Conservation (phyloP, 2,113 vertebrate genomes). For the Heterochromis multidens region DNA sequence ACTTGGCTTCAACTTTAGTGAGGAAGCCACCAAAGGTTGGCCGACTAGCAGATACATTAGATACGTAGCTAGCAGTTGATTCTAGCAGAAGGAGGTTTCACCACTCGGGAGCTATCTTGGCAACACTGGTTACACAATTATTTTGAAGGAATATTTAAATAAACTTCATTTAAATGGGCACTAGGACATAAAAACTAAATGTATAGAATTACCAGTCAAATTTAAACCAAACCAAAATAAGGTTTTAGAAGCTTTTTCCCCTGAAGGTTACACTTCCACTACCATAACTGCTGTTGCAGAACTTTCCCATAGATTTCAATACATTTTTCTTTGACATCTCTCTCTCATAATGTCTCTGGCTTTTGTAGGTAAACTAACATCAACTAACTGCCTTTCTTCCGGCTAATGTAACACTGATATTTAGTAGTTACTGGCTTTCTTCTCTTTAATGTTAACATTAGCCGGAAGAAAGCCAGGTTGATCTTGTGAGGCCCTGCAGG, state of each 20-base stretch:
- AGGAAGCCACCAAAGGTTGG: background rate
- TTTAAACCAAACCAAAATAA: background rate
- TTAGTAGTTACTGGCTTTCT: background rate
- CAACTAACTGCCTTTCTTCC: background rate
- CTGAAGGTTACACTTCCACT: background rate
- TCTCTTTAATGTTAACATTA: background rate
- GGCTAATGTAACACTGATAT: background rate
- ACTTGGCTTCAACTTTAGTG: background rate
- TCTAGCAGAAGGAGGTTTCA: no score
- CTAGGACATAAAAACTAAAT: background rate
- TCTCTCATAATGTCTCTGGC: background rate
- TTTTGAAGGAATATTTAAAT: background rate
- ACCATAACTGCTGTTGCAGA: background rate
- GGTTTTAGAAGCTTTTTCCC: rapidly evolving
- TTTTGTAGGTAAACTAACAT: background rate
- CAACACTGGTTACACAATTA: background rate
- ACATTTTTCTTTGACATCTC: background rate
- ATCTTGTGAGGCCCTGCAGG: background rate
- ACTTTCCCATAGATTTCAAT: background rate
- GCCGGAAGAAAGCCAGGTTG: background rate
- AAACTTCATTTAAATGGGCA: background rate
- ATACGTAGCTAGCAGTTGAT: background rate
- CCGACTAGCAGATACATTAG: background rate
- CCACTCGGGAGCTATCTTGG: background rate
- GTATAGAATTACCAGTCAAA: background rate